Base-by-base conservation (phyloP, 2,888 invertebrate species). In the Cylloceria caligata region DNA sequence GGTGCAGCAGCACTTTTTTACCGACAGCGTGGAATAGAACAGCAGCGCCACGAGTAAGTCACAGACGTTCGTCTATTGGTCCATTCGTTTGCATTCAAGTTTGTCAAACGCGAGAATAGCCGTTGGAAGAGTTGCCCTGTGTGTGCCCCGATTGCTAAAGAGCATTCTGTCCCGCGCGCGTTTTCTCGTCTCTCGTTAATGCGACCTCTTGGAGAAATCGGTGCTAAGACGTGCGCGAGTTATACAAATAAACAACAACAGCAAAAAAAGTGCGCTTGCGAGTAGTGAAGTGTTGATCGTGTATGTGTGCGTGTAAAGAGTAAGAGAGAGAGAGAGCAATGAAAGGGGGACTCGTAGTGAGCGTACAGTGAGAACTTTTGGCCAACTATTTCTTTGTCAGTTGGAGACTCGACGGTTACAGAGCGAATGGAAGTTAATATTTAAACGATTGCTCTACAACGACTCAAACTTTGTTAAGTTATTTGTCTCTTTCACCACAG, bases 51-150 rank as follows among this genome's bases (percentile, higher is more conserved):
- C 62, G 7, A 4, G 11, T 16, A 9, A 42, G 30, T 7, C 5
- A 19, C 4, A 24, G 9, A 55, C 21, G 39, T 1, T 16, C 52
- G 73, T 62, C 68, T 82, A 86, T 86, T 87, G 87, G 87, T 49
- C 42, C 24, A 42, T 79, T 79, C 57, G 85, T 83, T 83, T 68
- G 77, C 83, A 76, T 86, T 86, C 84, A 85, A 86, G 84, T 84
- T 81, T 81, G 83, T 86, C 84, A 86, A 87, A 86, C 83, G 62
- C 82, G 49, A 76, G 78, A 68, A 81, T 71, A 83, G 74, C 86
- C 85, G 86, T 86, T 86, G 83, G 71, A 65, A 69, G 80, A 79
- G 81, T 80, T 39, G 27, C 30, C 68, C 68, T 49, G 68, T 64
- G 39, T 9, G 68, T 64, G 34, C 68, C 68, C 49, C 36, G 45